Base-by-base conservation (phyloP, 2,888 invertebrate species). In the Erebia palarica region DNA sequence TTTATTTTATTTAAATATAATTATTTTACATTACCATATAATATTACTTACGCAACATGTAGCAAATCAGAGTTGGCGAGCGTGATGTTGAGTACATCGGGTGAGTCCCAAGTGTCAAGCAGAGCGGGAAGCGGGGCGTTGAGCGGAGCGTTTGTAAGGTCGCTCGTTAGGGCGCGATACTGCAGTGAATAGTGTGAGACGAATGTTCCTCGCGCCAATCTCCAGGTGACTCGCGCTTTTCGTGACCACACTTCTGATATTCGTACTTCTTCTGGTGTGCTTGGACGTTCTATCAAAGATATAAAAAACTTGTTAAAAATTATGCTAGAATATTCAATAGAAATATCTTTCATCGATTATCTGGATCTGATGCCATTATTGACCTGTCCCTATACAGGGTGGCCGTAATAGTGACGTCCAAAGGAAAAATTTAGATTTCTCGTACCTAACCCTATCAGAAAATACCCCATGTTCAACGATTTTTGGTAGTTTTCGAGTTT, bases 191-290 rank as follows among this genome's bases (percentile, higher is more conserved):
- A 93, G 79, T 92, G 92, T 0, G 92, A 89, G 0, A 93, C 92
- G 13, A 90, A 78, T 0, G 91, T 90, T 0, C 91, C 92, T 8
- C 92, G 80, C 0, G 90, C 86, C 5, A 89, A 76, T 1, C 92
- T 82, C 93, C 93, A 93, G 1, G 92, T 91, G 1, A 93, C 87
- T 7, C 92, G 84, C 8, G 91, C 91, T 75, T 87, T 83, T 8
- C 93, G 86, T 1, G 93, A 88, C 93, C 92, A 93, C 1, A 93
- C 90, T 73, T 93, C 93, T 1, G 93, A 92, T 75, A 93, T 84
- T 9, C 92, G 86, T 0, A 93, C 89, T 79, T 93, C 93, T 81
- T 92, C 93, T 3, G 92, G 91, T 1, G 86, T 80, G 68, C 85
- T 90, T 13, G 93, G 93, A 0, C 92, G 87, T 77, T 93, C 93